Evolutionary conservation across 2,113 vertebrate species (phyloP).

Genomic region (Calonectris borealis): DNA sequence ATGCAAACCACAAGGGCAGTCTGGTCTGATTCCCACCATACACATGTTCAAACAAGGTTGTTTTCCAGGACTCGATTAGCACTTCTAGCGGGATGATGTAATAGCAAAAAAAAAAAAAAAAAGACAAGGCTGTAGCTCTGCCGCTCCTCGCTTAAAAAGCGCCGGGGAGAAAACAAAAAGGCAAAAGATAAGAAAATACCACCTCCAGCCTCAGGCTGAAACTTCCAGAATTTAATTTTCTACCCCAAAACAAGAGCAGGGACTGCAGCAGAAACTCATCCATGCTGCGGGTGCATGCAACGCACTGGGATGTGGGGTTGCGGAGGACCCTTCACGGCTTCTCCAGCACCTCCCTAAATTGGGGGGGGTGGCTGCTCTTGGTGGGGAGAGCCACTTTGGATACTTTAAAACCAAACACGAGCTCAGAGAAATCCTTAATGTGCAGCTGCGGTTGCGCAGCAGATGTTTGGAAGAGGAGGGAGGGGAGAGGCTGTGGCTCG

Average conservation of each 20-base stretch:
- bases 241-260: not conserved
- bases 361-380: not conserved
- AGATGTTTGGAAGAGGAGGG: not conserved
- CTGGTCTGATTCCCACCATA: constrained; percentile 35
- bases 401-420: not conserved
- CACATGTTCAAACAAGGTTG: constrained; percentile 38
- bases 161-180: not conserved
- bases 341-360: not conserved
- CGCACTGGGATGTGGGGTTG: accelerated
- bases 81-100: constrained; percentile 24
- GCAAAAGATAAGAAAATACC: not conserved
- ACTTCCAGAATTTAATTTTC: not conserved
- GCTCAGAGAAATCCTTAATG: not conserved
- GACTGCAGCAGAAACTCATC: not conserved
- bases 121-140: not conserved
- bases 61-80: constrained; percentile 29
- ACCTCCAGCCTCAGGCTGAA: not conserved
- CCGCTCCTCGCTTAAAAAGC: not conserved
- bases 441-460: not conserved
- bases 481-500: not conserved
- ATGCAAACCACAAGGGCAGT: constrained; percentile 40
- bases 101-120: not conserved
- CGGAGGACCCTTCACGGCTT: not conserved
- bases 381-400: not conserved
- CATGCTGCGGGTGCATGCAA: accelerated